Conservation (phyloP, 2,888 invertebrate species). For the Ichneumoninae sp. region DNA sequence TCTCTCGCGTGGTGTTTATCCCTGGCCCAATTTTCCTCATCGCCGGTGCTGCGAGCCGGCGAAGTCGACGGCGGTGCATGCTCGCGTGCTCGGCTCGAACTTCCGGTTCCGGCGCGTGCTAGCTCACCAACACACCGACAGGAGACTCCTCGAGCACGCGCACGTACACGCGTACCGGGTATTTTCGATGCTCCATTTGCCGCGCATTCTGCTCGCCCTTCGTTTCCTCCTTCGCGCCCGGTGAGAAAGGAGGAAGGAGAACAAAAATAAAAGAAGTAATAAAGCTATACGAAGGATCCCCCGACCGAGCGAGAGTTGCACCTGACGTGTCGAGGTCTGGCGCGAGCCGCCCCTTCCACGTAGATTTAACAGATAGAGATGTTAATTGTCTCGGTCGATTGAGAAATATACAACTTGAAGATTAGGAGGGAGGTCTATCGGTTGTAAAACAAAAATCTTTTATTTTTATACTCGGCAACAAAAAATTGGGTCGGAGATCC, state of each 20-base stretch:
- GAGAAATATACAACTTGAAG: slow-evolving; percentile 59
- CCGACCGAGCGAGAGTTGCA: slow-evolving; percentile 70
- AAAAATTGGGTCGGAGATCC: too few species aligned
- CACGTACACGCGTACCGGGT: slow-evolving; percentile 50
- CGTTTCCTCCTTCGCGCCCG: slow-evolving; percentile 30
- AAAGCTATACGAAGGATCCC: slow-evolving; percentile 44
- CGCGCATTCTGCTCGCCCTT: slow-evolving; percentile 54
- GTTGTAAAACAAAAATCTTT: too few species aligned
- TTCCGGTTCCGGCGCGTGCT: slow-evolving; percentile 79
- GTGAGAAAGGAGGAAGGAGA: slow-evolving; percentile 9
- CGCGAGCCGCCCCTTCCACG: slow-evolving; percentile 69
- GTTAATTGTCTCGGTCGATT: slow-evolving; percentile 75
- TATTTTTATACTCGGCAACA: too few species aligned
- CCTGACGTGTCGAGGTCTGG: slow-evolving; percentile 76
- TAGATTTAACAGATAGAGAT: slow-evolving; percentile 76
- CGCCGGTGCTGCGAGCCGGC: neutral
- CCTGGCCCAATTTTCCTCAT: neutral
- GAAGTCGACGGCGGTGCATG: slow-evolving; percentile 47
- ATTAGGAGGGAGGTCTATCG: neutral
- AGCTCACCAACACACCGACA: slow-evolving; percentile 40
- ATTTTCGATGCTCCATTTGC: slow-evolving; percentile 32
- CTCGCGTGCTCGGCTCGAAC: slow-evolving; percentile 75
- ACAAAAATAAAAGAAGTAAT: slow-evolving; percentile 38
- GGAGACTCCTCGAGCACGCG: neutral
- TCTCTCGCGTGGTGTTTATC: slow-evolving; percentile 20